phyloP scores from a whole-genome alignment of 2,113 vertebrate species.

The Vanacampus margaritifer region DNA sequence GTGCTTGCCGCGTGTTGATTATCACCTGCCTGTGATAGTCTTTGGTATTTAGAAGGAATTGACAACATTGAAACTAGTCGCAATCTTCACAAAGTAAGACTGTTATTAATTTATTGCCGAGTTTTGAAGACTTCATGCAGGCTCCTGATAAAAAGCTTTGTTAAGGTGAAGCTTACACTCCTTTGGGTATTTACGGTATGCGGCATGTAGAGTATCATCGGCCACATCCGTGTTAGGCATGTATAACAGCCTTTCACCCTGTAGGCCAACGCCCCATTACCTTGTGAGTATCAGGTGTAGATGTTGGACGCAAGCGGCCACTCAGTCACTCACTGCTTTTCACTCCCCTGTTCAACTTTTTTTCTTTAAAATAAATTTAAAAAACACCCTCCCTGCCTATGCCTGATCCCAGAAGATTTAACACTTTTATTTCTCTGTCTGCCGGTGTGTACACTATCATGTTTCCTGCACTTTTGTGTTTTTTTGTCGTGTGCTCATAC shows the following conservation, averaged over 20 bases:
- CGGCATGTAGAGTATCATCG: neutral
- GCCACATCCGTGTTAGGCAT: too few species aligned
- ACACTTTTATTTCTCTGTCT: neutral
- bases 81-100: too few species aligned
- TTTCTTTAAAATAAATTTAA: slow-evolving; percentile 35
- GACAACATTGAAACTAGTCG: neutral
- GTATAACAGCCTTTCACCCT: neutral
- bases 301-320: slow-evolving; percentile 39
- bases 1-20: neutral
- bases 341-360: slow-evolving; percentile 47
- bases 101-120: slow-evolving; percentile 9
- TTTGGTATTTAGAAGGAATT: neutral
- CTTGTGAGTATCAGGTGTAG: slow-evolving; percentile 46
- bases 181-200: slow-evolving; percentile 1
- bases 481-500: neutral
- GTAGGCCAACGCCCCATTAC: slow-evolving; percentile 48
- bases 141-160: too few species aligned
- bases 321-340: slow-evolving; percentile 37
- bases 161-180: neutral
- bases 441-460: neutral
- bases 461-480: slow-evolving; percentile 9
- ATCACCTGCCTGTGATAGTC: neutral
- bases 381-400: slow-evolving; percentile 26
- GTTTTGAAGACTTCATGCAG: neutral
- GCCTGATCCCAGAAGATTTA: slow-evolving; percentile 54